A percentile compares a stretch with the other conserved stretches of the same genome.
These are phyloP conservation scores for Therioaphis trifolii DNA, from an alignment of 2,888 invertebrate species.

Conservation along the genomic window DNA sequence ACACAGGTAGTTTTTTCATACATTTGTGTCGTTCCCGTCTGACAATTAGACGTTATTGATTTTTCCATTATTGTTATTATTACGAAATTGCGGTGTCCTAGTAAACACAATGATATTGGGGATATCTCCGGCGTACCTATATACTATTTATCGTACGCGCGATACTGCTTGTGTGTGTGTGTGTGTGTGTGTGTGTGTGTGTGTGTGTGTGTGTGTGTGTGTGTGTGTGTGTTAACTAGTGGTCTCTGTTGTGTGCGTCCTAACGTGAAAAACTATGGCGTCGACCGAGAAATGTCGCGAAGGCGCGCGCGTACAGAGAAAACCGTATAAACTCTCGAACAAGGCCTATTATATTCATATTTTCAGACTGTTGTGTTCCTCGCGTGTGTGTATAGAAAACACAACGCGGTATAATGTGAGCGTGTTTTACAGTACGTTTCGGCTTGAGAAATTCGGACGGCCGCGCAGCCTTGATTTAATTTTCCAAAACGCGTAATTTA, in stretches of 20 bases:
- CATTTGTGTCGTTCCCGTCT: constrained; percentile 36
- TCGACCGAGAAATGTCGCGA: background rate
- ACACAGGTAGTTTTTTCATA: too few species aligned
- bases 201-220: too few species aligned
- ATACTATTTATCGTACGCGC: background rate
- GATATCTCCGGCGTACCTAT: background rate
- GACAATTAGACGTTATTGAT: constrained; percentile 48
- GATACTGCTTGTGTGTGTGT: background rate
- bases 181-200: too few species aligned
- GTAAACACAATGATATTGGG: background rate
- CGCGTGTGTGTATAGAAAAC: background rate
- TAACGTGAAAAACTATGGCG: background rate
- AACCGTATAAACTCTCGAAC: background rate
- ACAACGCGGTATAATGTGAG: too few species aligned
- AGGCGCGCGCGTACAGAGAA: background rate
- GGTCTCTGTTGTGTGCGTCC: too few species aligned
- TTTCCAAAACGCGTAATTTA: background rate
- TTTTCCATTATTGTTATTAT: background rate
- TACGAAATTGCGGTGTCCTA: constrained; percentile 8
- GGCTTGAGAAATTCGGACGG: background rate
- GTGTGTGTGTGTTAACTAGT: too few species aligned
- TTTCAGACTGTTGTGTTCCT: background rate
- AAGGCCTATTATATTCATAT: too few species aligned
- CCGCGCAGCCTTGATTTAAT: constrained; percentile 13
- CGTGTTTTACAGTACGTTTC: too few species aligned